Conservation (phyloP, 2,113 vertebrate species). For the Rhinolophus ferrumequinum region DNA sequence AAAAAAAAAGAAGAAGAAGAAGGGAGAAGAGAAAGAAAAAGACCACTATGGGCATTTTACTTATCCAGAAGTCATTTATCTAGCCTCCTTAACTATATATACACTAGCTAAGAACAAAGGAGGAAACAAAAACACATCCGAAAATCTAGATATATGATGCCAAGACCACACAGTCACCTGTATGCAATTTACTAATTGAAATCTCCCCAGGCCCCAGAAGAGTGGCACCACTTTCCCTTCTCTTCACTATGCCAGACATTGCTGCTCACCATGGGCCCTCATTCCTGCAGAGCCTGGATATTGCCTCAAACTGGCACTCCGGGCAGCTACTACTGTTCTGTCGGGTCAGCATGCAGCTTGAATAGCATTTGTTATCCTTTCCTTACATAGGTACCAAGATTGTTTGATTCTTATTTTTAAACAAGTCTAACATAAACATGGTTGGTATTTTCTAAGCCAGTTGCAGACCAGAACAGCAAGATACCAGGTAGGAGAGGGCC, state of each 20-base stretch:
- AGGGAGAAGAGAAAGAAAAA: background rate
- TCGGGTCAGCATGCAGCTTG: background rate
- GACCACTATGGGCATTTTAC: background rate
- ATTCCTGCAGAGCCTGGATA: background rate
- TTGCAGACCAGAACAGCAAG: background rate
- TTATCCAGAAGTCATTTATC: background rate
- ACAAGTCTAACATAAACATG: background rate
- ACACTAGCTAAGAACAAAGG: background rate
- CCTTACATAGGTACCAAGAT: background rate
- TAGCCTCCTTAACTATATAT: background rate
- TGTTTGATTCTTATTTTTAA: conserved; percentile 40
- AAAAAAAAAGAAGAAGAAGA: background rate
- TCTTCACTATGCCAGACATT: background rate
- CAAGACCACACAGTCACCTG: background rate
- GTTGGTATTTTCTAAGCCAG: background rate
- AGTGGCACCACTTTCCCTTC: background rate
- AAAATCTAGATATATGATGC: background rate
- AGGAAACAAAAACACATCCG: background rate
- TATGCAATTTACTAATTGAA: background rate
- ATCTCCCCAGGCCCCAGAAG: background rate
- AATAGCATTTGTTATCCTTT: background rate
- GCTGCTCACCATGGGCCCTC: background rate
- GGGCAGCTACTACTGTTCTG: background rate
- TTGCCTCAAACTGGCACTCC: background rate
- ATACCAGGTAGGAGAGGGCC: background rate